A percentile compares a stretch with the other conserved stretches of the same genome.
Conservation (phyloP, 2,113 vertebrate genomes). For the Aviceda subcristata region DNA sequence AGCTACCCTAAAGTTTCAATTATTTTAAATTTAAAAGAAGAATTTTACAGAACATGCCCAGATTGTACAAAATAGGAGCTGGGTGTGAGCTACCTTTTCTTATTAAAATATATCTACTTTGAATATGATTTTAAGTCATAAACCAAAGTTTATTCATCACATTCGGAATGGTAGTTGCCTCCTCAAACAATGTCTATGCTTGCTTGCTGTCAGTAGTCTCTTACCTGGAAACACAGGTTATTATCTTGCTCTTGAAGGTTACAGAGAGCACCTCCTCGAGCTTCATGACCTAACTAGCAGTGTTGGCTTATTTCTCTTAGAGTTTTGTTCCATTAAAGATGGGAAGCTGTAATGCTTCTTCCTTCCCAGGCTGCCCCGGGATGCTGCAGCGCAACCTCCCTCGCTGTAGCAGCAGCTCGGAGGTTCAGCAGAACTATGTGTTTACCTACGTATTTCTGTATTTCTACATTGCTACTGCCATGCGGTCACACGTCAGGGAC, state of each 20-base stretch:
- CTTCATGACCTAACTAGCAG: not conserved
- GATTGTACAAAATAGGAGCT: not conserved
- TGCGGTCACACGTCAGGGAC: not conserved
- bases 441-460: not conserved
- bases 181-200: not conserved
- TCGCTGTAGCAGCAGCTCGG: not conserved
- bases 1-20: not conserved
- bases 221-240: not conserved
- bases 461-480: not conserved
- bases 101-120: not conserved
- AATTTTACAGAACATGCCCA: not conserved
- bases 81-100: not conserved
- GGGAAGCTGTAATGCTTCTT: not conserved
- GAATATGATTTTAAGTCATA: not conserved
- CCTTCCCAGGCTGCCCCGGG: not conserved
- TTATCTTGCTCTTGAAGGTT: not conserved
- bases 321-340: not conserved
- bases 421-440: not conserved
- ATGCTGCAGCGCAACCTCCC: not conserved
- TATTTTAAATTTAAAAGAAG: not conserved
- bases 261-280: not conserved
- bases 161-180: not conserved
- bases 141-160: not conserved
- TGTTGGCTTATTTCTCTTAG: not conserved
- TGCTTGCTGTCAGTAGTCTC: not conserved